phyloP scores from a whole-genome alignment of 2,888 invertebrate species.

The Perizoma flavofasciatum region DNA sequence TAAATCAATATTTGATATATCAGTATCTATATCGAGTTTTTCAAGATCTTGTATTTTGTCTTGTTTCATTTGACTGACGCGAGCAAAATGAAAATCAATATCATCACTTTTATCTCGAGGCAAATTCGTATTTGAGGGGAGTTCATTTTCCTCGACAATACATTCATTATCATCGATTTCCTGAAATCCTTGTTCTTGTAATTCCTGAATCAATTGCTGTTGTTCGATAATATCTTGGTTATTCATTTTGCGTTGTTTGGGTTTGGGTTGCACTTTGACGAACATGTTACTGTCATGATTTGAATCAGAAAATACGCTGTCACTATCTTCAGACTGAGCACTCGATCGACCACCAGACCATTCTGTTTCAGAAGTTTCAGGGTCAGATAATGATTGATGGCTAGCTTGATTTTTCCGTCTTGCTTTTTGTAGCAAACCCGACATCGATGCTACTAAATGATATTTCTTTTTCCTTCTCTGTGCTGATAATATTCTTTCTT shows the following conservation, averaged over 20 bases:
- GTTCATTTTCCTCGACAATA: slow-evolving; percentile 68
- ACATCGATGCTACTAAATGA: slow-evolving; percentile 92
- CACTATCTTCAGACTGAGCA: slow-evolving; percentile 90
- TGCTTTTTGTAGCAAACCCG: slow-evolving; percentile 93
- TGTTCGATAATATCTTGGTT: slow-evolving; percentile 80
- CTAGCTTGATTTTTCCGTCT: slow-evolving; percentile 86
- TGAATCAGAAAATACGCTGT: slow-evolving; percentile 88
- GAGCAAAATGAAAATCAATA: slow-evolving; percentile 80
- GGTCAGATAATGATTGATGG: slow-evolving; percentile 88
- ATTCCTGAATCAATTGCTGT: slow-evolving; percentile 76
- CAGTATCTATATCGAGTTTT: slow-evolving; percentile 83
- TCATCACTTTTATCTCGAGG: slow-evolving; percentile 79
- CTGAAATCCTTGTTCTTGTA: slow-evolving; percentile 75
- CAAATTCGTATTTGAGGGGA: slow-evolving; percentile 47
- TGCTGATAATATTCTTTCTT: slow-evolving; percentile 75
- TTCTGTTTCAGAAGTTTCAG: slow-evolving; percentile 90
- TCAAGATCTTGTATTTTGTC: slow-evolving; percentile 75
- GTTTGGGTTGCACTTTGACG: slow-evolving; percentile 83
- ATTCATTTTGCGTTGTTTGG: slow-evolving; percentile 74
- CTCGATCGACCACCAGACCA: slow-evolving; percentile 86
- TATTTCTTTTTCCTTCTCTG: slow-evolving; percentile 90
- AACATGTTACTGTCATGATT: slow-evolving; percentile 86
- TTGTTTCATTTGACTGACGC: slow-evolving; percentile 81
- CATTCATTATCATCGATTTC: slow-evolving; percentile 62
- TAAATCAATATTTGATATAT: slow-evolving; percentile 83